phyloP scores from a whole-genome alignment of 2,113 vertebrate species.

The Rana temporaria region DNA sequence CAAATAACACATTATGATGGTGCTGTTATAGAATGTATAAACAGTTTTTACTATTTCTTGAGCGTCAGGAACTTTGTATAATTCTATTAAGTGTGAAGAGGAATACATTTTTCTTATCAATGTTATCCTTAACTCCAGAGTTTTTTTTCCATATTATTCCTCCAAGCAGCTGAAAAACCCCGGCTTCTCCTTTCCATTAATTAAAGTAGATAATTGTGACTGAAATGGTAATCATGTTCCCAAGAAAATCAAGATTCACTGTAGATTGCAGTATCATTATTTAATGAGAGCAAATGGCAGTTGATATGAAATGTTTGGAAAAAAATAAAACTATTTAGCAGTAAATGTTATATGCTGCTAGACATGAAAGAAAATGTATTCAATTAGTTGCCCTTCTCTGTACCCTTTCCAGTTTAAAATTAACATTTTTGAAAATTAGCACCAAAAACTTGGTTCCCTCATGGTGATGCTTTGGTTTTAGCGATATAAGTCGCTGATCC shows the following conservation, averaged over 20 bases:
- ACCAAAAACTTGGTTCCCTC: too few species aligned
- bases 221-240: slow-evolving; percentile 28
- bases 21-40: background rate
- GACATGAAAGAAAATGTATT: background rate
- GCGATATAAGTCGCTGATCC: too few species aligned
- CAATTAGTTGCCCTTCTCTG: too few species aligned
- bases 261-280: background rate
- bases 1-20: background rate
- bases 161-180: background rate
- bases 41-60: background rate
- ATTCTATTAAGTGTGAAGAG: slow-evolving; percentile 26
- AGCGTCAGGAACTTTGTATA: slow-evolving; percentile 14
- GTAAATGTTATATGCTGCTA: background rate
- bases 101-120: slow-evolving; percentile 41
- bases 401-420: too few species aligned
- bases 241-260: slow-evolving; percentile 6
- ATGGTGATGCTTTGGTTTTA: too few species aligned
- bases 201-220: slow-evolving; percentile 31
- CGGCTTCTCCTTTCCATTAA: slow-evolving; percentile 16
- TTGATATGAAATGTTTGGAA: background rate
- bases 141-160: background rate
- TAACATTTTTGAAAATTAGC: too few species aligned
- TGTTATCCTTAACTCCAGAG: background rate
- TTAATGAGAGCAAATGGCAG: background rate
- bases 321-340: background rate